Evolutionary conservation across 2,113 vertebrate species (phyloP).

Genomic region (Rhea pennata): DNA sequence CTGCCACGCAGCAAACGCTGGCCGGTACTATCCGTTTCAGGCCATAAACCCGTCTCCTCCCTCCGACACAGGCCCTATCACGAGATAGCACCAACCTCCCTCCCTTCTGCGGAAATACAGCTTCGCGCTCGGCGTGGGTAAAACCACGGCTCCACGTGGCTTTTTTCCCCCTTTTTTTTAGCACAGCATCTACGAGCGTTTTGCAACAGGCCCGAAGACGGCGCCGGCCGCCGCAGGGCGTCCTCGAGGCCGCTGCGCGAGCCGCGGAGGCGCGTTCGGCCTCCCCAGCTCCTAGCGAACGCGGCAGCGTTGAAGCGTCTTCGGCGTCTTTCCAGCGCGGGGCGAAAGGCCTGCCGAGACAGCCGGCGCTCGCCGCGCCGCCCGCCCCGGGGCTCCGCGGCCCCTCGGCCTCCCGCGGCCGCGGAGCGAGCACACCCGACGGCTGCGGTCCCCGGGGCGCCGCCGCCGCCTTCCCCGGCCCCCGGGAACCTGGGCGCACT

Average conservation of each 20-base stretch:
- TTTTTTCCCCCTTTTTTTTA: neutral
- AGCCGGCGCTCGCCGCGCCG: too few species aligned
- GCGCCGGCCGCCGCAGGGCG: neutral
- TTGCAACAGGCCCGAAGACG: neutral
- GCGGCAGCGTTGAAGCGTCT: neutral
- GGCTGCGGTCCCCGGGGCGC: too few species aligned
- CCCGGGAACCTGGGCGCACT: too few species aligned
- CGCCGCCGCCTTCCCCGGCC: too few species aligned
- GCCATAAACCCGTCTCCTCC: slow-evolving; percentile 50
- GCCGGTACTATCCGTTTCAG: slow-evolving; percentile 44
- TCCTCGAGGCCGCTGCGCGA: neutral
- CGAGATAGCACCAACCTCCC: slow-evolving; percentile 16
- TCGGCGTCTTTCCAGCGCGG: neutral
- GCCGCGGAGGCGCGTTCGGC: neutral
- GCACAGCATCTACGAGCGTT: neutral
- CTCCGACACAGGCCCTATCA: neutral
- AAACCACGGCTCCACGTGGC: neutral
- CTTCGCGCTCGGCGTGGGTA: neutral
- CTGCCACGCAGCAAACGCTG: slow-evolving; percentile 43
- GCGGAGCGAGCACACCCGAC: too few species aligned
- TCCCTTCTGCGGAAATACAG: slow-evolving; percentile 1
- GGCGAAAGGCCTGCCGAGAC: slow-evolving; percentile 24
- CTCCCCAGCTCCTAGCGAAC: neutral
- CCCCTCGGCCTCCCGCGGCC: too few species aligned
- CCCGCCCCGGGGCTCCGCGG: too few species aligned